Conservation (phyloP, 2,888 invertebrate genomes). For the Pedicia rivosa region DNA sequence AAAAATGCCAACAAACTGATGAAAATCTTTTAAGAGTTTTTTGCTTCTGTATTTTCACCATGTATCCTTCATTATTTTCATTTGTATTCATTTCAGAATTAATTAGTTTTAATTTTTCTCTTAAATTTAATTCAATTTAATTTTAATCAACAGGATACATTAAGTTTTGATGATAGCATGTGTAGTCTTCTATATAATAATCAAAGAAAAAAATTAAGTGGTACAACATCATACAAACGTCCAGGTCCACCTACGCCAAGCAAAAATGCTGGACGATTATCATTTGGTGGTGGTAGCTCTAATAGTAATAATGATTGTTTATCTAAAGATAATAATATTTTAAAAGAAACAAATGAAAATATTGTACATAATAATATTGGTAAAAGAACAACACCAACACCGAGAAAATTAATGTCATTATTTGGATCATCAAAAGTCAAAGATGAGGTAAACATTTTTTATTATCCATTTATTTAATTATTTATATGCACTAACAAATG, state of each 20-base stretch:
- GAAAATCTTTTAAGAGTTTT: too few species aligned
- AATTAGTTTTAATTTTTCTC: too few species aligned
- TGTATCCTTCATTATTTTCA: too few species aligned
- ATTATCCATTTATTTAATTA: constrained; percentile 1
- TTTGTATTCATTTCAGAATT: too few species aligned
- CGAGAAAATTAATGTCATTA: constrained; percentile 44
- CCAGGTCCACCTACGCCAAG: constrained; percentile 79
- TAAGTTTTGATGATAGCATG: constrained; percentile 25
- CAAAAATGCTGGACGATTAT: constrained; percentile 60
- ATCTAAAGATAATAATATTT: constrained; percentile 37
- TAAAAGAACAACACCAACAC: constrained; percentile 35
- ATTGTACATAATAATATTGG: too few species aligned
- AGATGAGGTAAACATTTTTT: constrained; percentile 29
- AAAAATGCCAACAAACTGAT: too few species aligned
- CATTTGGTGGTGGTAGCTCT: constrained; percentile 35
- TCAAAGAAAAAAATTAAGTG: constrained; percentile 36
- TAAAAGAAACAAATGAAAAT: constrained; percentile 36
- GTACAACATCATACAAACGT: constrained; percentile 59
- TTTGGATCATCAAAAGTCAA: constrained; percentile 31
- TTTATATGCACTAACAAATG: neutral
- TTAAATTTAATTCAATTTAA: too few species aligned
- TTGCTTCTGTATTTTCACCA: too few species aligned
- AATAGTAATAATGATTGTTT: constrained; percentile 31
- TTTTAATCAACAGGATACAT: constrained; percentile 17
- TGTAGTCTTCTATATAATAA: constrained; percentile 28